These are phyloP conservation scores for Mactra quadrangularis DNA, from an alignment of 1,140 invertebrate genomes.

Conservation along the genomic window DNA sequence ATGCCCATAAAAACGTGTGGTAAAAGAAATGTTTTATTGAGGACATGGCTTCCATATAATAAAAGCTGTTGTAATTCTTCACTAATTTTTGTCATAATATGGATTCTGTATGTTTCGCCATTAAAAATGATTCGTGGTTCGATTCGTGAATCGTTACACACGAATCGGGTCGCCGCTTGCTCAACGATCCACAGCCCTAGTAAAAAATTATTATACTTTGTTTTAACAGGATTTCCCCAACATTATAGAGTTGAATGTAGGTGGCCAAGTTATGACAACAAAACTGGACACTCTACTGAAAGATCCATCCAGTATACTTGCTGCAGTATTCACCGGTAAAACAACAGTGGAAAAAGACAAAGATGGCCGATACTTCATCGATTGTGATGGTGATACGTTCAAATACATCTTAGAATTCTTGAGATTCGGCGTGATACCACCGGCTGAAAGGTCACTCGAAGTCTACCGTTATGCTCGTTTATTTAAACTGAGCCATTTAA, in stretches of 20 bases:
- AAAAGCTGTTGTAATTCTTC: no score
- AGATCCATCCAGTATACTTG: constrained; percentile 20
- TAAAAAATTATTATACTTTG: not conserved
- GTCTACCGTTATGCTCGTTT: constrained; percentile 6
- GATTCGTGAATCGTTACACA: no score
- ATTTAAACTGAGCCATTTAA: not conserved
- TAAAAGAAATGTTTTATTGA: no score
- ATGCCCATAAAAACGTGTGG: no score
- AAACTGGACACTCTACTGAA: not conserved
- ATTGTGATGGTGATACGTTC: constrained; percentile 19
- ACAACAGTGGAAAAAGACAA: constrained; percentile 8
- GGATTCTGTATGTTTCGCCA: no score
- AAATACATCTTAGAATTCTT: constrained; percentile 37
- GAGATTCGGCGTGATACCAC: constrained; percentile 57
- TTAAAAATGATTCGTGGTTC: no score
- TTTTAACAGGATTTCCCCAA: constrained; percentile 13
- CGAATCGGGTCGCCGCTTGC: no score
- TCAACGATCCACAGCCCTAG: no score
- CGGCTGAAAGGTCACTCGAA: not conserved
- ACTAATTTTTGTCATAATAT: no score
- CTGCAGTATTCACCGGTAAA: constrained; percentile 29
- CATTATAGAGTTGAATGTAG: constrained; percentile 35
- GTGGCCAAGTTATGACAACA: not conserved
- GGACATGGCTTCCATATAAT: no score
- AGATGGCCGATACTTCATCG: constrained; percentile 40